Percentiles rank a stretch among this genome's conserved stretches.
Evolutionary conservation across 2,113 vertebrate species (phyloP).

Genomic region (Oreochromis spilurus): DNA sequence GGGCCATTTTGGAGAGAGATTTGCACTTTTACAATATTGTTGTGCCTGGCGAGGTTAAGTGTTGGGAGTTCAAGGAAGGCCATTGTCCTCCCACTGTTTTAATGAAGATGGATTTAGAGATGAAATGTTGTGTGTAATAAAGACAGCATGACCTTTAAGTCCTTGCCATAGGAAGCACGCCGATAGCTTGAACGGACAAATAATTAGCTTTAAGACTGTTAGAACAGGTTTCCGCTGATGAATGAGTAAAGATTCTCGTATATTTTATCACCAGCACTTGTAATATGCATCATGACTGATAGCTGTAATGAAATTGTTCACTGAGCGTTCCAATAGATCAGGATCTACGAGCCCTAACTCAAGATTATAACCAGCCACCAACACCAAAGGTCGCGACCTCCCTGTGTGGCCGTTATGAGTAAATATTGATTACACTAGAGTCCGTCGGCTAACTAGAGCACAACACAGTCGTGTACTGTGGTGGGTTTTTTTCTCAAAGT

Average conservation of each 20-base stretch:
- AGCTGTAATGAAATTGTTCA: neutral
- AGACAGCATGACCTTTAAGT: conserved; percentile 63
- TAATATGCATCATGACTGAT: neutral
- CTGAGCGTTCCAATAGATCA: neutral
- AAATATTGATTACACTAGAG: conserved; percentile 64
- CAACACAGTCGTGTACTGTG: conserved; percentile 50
- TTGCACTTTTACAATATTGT: conserved; percentile 70
- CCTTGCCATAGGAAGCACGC: conserved; percentile 15
- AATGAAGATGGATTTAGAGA: conserved; percentile 74
- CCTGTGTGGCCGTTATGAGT: conserved; percentile 57
- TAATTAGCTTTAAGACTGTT: neutral
- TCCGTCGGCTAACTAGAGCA: conserved; percentile 56
- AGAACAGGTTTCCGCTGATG: neutral
- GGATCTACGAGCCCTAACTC: conserved; percentile 43
- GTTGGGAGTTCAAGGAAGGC: conserved; percentile 57
- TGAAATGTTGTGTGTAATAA: conserved; percentile 65
- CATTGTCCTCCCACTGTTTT: conserved; percentile 61
- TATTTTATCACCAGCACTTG: neutral
- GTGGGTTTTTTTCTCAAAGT: conserved; percentile 26
- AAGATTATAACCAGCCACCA: conserved; percentile 50
- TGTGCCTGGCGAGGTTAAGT: conserved; percentile 67
- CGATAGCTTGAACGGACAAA: conserved; percentile 11
- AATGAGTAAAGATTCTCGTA: neutral
- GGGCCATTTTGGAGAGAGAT: conserved; percentile 63
- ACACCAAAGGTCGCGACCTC: conserved; percentile 62